Evolutionary conservation across 2,888 invertebrate species (phyloP), one percentile per base, ranked within the genome.

Genomic region (Lepetodrilus schrolli): DNA sequence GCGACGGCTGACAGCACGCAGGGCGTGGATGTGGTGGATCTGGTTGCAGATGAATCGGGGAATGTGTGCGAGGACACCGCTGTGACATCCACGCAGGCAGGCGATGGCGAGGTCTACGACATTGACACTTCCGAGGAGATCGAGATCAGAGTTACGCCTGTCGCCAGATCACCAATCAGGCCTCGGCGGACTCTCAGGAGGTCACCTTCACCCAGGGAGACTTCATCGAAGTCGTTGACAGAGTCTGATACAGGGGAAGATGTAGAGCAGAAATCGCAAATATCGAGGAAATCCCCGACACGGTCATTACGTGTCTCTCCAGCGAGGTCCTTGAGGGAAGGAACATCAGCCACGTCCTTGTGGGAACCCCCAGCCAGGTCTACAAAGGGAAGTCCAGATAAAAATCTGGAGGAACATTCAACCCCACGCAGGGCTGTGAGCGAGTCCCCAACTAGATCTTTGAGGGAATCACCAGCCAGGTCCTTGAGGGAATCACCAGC

Each of bases 61-160:
- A 10, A 3, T 8, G 58, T n/a, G 21, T 17, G 30, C 30, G 4
- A 43, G 43, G 43, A 43, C 17, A 17, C 58, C 2, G 30, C 26
- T 30, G 58, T 58, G 7, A 58, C 58, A 0, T 58, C 58, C 10
- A 58, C 58, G 13, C 58, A 58, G 30, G 34, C 26, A 2, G 58
- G 34, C 7, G 34, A 58, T 34, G 34, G 13, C 0, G 43, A 43
- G n/a, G 43, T 17, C 43, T 58, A 30, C 30, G 13, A 7, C 13
- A 26, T 34, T 13, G 58, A 58, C 34, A 30, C 58, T n/a, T 58
- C 58, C n/a, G 58, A 34, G 34, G 58, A 58, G 34, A n/a, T 58
- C 7, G 58, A 58, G 34, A 58, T 58, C 1, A 58, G 58, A 34
- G n/a, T n/a, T 48, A 20, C 48, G 2, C 17, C 17, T 5, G 48